phyloP scores from a whole-genome alignment of 2,888 invertebrate species.

The Saturnia japonica region DNA sequence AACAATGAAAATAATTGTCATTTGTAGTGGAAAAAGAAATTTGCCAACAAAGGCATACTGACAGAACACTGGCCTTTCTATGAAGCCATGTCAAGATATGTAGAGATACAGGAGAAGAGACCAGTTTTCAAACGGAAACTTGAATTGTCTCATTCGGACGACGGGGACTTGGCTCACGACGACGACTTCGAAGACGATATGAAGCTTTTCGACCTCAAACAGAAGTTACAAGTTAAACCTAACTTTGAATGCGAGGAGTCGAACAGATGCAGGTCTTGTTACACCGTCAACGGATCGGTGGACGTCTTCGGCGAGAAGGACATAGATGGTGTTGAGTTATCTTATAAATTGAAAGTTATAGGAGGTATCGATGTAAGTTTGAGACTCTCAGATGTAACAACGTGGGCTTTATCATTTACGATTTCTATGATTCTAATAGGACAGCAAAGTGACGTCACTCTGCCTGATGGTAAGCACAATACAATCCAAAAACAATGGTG shows the following conservation, averaged over 20 bases:
- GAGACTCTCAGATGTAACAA: background rate
- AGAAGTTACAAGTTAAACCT: slow-evolving; percentile 53
- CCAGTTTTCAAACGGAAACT: slow-evolving; percentile 33
- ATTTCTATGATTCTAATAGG: too few species aligned
- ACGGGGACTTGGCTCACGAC: slow-evolving; percentile 33
- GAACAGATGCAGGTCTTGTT: slow-evolving; percentile 62
- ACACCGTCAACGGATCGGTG: slow-evolving; percentile 53
- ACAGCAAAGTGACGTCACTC: too few species aligned
- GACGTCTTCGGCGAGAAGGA: slow-evolving; percentile 59
- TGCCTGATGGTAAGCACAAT: too few species aligned
- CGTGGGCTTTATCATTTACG: too few species aligned
- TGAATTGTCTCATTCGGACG: slow-evolving; percentile 30
- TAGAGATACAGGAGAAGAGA: slow-evolving; percentile 40
- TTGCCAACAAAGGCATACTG: slow-evolving; percentile 67
- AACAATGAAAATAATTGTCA: background rate
- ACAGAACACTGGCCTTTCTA: slow-evolving; percentile 73
- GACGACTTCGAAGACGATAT: slow-evolving; percentile 70
- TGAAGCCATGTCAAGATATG: slow-evolving; percentile 60
- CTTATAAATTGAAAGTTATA: slow-evolving; percentile 58
- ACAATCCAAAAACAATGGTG: too few species aligned
- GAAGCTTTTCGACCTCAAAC: slow-evolving; percentile 67
- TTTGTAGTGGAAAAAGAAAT: slow-evolving; percentile 74
- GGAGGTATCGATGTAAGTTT: slow-evolving; percentile 63
- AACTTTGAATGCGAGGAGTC: slow-evolving; percentile 47
- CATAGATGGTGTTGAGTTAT: slow-evolving; percentile 56